Base-by-base conservation (phyloP, 2,888 invertebrate species). In the Chromoteleia sp. region DNA sequence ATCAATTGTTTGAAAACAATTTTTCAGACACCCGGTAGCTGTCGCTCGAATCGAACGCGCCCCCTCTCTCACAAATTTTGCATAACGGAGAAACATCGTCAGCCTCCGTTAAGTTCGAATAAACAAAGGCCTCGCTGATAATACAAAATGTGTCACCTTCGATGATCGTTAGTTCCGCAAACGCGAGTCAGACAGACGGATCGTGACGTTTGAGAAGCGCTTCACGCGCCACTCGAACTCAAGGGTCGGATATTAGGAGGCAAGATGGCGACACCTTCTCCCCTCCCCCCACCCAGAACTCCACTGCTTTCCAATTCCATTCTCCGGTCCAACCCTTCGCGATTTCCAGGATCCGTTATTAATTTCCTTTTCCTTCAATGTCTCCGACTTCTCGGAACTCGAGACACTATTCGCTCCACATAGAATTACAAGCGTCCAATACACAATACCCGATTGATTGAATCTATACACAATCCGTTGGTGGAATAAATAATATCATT, bases 181-280 rank as follows among this genome's bases (percentile, higher is more conserved):
- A 56, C 48, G 30, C 43, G 21, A 36, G 71, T 41, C 58, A 33
- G 77, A 58, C 67, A 52, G 58, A 48, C 56, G 36, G 63, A 59
- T 70, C 68, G 76, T 68, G 76, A 70, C 58, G 70, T 65, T 70
- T 19, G 63, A 41, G 0, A 43, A 48, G 50, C 33, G 12, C 25
- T 76, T 67, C 25, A 45, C 43, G 58, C 59, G 15, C 25, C 36
- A 61, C 56, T 77, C 76, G 36, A 63, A 33, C 1, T 21, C 48
- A 36, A 68, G 67, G 68, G 70, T 70, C 70, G 77, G 77, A 71
- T 78, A 78, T 78, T 78, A 71, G 70, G 36, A 70, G 56, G 63
- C 63, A 70, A 56, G 61, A 61, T 70, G 54, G 52, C 58, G 45
- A 45, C 65, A 56, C 30, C 67, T 50, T 48, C 4, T 25, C 1